Conservation (phyloP, 2,797 vertebrate species). For the Gastrophryne carolinensis region DNA sequence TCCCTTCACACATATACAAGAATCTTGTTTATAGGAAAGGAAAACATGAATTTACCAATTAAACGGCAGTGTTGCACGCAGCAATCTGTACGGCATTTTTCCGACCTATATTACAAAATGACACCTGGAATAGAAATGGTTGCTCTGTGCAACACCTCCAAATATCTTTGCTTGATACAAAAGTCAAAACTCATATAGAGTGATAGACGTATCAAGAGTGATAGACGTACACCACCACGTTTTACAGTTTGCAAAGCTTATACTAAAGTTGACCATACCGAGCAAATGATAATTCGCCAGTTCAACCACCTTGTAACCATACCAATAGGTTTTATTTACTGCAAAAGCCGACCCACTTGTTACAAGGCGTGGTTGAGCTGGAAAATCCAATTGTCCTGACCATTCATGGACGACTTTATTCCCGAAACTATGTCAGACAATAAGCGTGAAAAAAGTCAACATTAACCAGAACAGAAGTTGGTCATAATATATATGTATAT, state of each 20-base stretch:
- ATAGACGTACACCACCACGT: not conserved
- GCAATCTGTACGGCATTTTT: not conserved
- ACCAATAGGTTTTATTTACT: no score
- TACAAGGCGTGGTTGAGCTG: not conserved
- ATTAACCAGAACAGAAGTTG: constrained; percentile 20
- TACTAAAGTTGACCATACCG: not conserved
- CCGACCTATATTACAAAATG: not conserved
- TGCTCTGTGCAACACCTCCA: not conserved
- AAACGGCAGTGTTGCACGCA: not conserved
- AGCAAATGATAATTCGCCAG: not conserved
- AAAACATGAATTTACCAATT: not conserved
- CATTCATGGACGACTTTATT: not conserved
- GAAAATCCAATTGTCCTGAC: not conserved
- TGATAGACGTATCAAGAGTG: not conserved
- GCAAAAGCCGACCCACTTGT: no score
- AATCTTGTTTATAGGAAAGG: not conserved
- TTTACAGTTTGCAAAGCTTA: not conserved
- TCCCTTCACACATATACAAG: not conserved
- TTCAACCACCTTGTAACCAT: not conserved
- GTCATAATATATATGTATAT: constrained; percentile 21
- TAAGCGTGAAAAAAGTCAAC: constrained; percentile 16
- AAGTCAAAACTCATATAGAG: no score
- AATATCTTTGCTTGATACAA: not conserved
- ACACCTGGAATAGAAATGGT: not conserved
- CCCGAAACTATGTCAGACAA: not conserved